Conservation (phyloP, 2,797 vertebrate species). For the Fundulus diaphanus region DNA sequence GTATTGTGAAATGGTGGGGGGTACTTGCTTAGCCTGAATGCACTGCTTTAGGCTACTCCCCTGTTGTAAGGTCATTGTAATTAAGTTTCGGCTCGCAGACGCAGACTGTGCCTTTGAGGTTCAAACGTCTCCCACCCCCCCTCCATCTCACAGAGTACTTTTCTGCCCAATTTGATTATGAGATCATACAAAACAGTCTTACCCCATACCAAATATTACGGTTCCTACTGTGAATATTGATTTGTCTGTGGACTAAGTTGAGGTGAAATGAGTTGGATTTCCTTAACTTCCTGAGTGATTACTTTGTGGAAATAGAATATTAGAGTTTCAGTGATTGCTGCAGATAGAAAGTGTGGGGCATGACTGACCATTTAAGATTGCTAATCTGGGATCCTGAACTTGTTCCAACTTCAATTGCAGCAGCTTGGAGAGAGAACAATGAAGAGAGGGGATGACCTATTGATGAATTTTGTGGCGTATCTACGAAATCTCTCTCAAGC, state of each 20-base stretch:
- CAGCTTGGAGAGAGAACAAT: slow-evolving; percentile 26
- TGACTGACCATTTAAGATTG: slow-evolving; percentile 67
- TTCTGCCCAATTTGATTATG: slow-evolving; percentile 67
- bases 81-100: slow-evolving; percentile 75
- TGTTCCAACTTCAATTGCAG: slow-evolving; percentile 66
- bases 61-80: slow-evolving; percentile 82
- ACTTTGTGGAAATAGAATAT: slow-evolving; percentile 80
- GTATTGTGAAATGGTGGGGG: slow-evolving; percentile 57
- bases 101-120: slow-evolving; percentile 76
- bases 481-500: slow-evolving; percentile 24
- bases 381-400: slow-evolving; percentile 71
- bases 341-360: slow-evolving; percentile 50
- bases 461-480: slow-evolving; percentile 44
- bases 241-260: slow-evolving; percentile 71
- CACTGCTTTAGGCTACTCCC: slow-evolving; percentile 67
- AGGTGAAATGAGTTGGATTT: slow-evolving; percentile 72
- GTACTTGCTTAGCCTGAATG: slow-evolving; percentile 54
- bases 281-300: slow-evolving; percentile 73
- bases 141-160: slow-evolving; percentile 68
- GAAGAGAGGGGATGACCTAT: slow-evolving; percentile 55
- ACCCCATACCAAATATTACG: slow-evolving; percentile 72
- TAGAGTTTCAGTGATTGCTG: slow-evolving; percentile 74
- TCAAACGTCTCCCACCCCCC: slow-evolving; percentile 68
- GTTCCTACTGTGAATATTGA: slow-evolving; percentile 76
- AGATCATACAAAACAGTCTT: slow-evolving; percentile 68